phyloP scores from a whole-genome alignment of 2,797 vertebrate genomes.

The Arctocebus calabarensis region DNA sequence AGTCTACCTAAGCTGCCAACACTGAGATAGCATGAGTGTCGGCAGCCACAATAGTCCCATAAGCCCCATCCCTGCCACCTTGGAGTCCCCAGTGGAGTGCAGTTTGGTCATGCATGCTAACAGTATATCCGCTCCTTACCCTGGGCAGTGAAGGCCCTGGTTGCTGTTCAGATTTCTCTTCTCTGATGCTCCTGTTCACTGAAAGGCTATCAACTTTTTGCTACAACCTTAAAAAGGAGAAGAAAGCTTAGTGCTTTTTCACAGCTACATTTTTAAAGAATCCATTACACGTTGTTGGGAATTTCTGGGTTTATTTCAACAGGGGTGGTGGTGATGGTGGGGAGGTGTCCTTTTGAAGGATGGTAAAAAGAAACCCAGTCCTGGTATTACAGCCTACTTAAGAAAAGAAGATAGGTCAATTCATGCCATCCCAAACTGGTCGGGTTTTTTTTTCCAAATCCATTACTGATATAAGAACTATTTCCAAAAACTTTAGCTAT shows the following conservation, averaged over 20 bases:
- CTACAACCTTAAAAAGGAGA: not conserved
- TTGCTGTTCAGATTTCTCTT: not conserved
- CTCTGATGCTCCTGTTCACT: not conserved
- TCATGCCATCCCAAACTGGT: not conserved
- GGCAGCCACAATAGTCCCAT: not conserved
- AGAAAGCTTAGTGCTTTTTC: not conserved
- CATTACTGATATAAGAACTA: slow-evolving; percentile 25
- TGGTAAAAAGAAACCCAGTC: not conserved
- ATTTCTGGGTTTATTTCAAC: not conserved
- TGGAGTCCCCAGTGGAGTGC: not conserved
- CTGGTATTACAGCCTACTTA: not conserved
- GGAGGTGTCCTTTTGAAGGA: not conserved
- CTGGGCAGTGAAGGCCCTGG: not conserved
- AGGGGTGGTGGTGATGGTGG: not conserved
- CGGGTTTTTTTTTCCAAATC: slow-evolving; percentile 37
- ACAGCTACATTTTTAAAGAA: slow-evolving; percentile 37
- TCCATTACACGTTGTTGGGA: not conserved
- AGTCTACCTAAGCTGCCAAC: not conserved
- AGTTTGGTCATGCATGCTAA: not conserved
- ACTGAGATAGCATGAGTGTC: not conserved
- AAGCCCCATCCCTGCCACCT: fast-evolving
- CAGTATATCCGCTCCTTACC: not conserved
- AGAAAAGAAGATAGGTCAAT: not conserved
- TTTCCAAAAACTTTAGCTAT: slow-evolving; percentile 20
- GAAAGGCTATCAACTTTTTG: not conserved